Evolutionary conservation across 2,888 invertebrate genomes (phyloP).

Genomic region (Byasa hedistus): DNA sequence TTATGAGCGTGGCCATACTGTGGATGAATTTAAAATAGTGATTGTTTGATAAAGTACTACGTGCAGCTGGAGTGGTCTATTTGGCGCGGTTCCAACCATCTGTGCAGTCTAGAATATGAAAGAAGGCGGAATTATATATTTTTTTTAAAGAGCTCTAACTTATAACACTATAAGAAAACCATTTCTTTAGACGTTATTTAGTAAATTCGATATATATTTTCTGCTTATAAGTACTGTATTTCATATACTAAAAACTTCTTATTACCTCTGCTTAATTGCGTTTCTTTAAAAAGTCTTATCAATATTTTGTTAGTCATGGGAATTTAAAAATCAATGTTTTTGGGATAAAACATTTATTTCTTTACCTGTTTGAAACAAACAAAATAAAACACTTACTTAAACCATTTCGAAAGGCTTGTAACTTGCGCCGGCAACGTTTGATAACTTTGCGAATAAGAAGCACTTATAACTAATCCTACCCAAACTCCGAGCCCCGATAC

Average conservation of each 20-base stretch:
- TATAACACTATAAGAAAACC: not conserved
- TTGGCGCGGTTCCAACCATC: constrained; percentile 39
- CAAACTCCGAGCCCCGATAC: constrained; percentile 38
- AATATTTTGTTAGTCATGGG: too few species aligned
- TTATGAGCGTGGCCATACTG: constrained; percentile 15
- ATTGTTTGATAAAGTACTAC: constrained; percentile 42
- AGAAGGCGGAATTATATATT: constrained; percentile 26
- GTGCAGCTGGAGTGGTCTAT: constrained; percentile 33
- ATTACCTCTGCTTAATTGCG: too few species aligned
- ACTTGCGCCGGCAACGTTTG: constrained; percentile 31
- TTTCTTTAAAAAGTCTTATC: too few species aligned
- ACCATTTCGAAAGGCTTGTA: constrained; percentile 1
- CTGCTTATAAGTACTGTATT: not conserved
- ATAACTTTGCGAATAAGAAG: constrained; percentile 26
- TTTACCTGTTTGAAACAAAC: not conserved
- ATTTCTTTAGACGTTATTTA: not conserved
- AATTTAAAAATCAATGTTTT: not conserved
- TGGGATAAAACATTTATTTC: not conserved
- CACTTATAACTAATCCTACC: constrained; percentile 18
- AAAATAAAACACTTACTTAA: not conserved
- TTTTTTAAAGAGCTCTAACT: too few species aligned
- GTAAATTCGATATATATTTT: not conserved
- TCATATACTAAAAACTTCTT: not conserved
- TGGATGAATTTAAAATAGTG: constrained; percentile 41
- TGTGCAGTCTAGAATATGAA: constrained; percentile 26